Percentiles rank a stretch among this genome's conserved stretches.
Conservation (phyloP, 2,888 invertebrate species). For the Arge pagana region DNA sequence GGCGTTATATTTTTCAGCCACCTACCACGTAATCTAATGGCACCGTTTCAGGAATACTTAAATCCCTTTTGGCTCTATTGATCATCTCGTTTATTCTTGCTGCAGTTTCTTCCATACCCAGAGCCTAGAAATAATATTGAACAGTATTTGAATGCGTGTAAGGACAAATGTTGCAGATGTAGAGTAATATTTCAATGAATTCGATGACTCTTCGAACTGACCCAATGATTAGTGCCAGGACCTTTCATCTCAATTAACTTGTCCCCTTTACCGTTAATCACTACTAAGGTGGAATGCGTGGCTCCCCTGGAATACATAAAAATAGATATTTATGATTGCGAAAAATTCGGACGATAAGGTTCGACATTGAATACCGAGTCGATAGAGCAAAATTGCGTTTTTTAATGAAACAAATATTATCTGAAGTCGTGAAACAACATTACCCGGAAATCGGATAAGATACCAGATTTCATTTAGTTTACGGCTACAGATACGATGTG, state of each 20-base stretch:
- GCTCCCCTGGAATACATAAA: constrained; percentile 77
- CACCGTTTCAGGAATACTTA: constrained; percentile 64
- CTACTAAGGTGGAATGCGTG: constrained; percentile 79
- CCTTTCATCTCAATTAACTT: constrained; percentile 71
- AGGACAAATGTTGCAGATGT: background rate
- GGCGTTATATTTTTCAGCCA: too few species aligned
- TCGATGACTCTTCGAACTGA: constrained; percentile 43
- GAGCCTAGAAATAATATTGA: constrained; percentile 50
- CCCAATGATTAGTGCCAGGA: constrained; percentile 82
- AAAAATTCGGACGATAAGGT: background rate
- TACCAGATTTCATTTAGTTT: too few species aligned
- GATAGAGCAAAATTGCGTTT: background rate
- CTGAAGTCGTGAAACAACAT: background rate
- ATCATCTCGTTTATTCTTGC: constrained; percentile 77
- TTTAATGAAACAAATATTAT: too few species aligned
- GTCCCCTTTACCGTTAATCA: constrained; percentile 74
- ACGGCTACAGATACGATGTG: too few species aligned
- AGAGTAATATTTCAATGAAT: too few species aligned
- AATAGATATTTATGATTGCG: constrained; percentile 24
- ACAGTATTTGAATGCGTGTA: background rate
- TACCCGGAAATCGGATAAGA: too few species aligned
- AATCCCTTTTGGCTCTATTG: constrained; percentile 66
- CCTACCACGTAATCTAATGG: constrained; percentile 74
- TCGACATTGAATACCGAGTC: background rate
- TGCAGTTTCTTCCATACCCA: constrained; percentile 82